Conservation (phyloP, 2,888 invertebrate species). For the Drosophila eohydei region DNA sequence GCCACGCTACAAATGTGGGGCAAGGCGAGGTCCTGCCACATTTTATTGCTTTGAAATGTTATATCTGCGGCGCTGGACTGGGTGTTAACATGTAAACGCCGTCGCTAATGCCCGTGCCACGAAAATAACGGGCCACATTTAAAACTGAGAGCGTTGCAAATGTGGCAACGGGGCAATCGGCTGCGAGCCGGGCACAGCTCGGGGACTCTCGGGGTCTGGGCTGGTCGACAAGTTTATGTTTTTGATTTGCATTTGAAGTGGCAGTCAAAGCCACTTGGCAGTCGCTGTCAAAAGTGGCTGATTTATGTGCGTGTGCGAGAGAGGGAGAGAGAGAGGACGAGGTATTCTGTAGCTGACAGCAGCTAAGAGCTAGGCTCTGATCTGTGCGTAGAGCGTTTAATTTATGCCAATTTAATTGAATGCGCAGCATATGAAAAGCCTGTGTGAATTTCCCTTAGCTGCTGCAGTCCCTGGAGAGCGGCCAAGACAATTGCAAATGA, state of each 20-base stretch:
- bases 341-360: slow-evolving; percentile 16
- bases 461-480: slow-evolving; percentile 32
- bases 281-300: slow-evolving; percentile 62
- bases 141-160: slow-evolving; percentile 42
- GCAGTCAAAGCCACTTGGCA: slow-evolving; percentile 43
- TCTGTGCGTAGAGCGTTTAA: slow-evolving; percentile 62
- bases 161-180: slow-evolving; percentile 11
- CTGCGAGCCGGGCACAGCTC: not conserved
- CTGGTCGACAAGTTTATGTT: slow-evolving; percentile 59
- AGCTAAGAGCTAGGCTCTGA: slow-evolving; percentile 28
- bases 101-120: slow-evolving; percentile 43
- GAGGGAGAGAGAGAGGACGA: not conserved
- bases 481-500: slow-evolving; percentile 66
- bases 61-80: slow-evolving; percentile 41
- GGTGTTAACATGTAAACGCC: slow-evolving; percentile 55
- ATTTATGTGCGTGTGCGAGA: slow-evolving; percentile 51
- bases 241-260: slow-evolving; percentile 72
- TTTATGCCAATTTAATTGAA: slow-evolving; percentile 81
- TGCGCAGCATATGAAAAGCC: slow-evolving; percentile 52
- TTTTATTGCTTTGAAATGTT: slow-evolving; percentile 76
- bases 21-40: slow-evolving; percentile 13
- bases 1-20: slow-evolving; percentile 47
- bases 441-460: slow-evolving; percentile 5
- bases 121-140: slow-evolving; percentile 27
- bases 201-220: not conserved